phyloP scores from a whole-genome alignment of 2,797 vertebrate genomes.

The Bradypodion ventrale region DNA sequence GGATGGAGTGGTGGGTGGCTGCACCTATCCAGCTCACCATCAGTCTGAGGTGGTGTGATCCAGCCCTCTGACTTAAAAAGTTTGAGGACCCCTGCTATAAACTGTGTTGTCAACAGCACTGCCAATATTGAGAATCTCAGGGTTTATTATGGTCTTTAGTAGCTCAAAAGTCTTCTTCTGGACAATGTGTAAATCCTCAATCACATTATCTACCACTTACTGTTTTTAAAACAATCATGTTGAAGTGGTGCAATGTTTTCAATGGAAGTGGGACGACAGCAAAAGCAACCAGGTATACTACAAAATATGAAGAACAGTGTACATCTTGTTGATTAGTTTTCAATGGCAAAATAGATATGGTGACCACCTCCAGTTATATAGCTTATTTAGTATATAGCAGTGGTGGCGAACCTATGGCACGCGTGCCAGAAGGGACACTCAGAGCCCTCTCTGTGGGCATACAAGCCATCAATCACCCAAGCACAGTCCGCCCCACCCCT shows the following conservation, averaged over 20 bases:
- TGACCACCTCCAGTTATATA: background rate
- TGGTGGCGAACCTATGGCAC: too few relatives aligned
- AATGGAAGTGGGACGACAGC: background rate
- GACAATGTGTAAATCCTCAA: background rate
- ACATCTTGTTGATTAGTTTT: background rate
- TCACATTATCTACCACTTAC: background rate
- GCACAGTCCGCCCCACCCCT: too few relatives aligned
- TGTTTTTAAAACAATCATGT: background rate
- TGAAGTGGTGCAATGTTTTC: too few relatives aligned
- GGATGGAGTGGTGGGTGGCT: too few relatives aligned
- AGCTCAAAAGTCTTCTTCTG: background rate
- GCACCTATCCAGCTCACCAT: too few relatives aligned
- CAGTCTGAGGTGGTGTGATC: too few relatives aligned
- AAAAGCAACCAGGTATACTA: background rate
- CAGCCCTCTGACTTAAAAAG: too few relatives aligned
- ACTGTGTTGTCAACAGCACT: background rate
- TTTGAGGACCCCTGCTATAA: too few relatives aligned
- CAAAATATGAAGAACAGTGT: background rate
- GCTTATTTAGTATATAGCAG: too few relatives aligned
- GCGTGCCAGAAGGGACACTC: too few relatives aligned
- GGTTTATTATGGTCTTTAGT: conserved; percentile 10
- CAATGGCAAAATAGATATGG: background rate
- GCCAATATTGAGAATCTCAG: conserved; percentile 18
- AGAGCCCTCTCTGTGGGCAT: too few relatives aligned
- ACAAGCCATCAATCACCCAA: too few relatives aligned